A percentile compares a stretch with the other conserved stretches of the same genome.
phyloP scores from a whole-genome alignment of 2,113 vertebrate species.

The Trichomycterus rosablanca region DNA sequence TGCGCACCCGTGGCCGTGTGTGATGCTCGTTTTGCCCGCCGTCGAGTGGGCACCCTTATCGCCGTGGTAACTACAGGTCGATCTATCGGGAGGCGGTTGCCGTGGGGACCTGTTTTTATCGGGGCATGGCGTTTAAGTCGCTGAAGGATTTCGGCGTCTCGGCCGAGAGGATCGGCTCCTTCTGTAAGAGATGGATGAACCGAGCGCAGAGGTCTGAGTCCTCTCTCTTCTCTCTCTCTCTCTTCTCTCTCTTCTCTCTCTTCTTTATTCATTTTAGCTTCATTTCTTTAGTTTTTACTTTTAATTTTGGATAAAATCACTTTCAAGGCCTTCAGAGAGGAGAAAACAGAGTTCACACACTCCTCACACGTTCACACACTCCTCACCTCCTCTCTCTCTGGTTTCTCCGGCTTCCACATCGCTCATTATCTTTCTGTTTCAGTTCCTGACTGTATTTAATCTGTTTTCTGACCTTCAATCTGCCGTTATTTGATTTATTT shows the following conservation, averaged over 20 bases:
- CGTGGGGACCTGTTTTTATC: conserved; percentile 52
- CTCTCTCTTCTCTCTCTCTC: conserved; percentile 32
- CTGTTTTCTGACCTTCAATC: too few relatives aligned
- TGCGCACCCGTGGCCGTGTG: conserved; percentile 18
- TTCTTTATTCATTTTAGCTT: conserved; percentile 1
- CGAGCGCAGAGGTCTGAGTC: conserved; percentile 68
- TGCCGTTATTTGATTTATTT: too few relatives aligned
- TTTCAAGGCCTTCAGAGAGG: too few relatives aligned
- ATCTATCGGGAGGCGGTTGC: conserved; percentile 58
- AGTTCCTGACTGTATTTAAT: too few relatives aligned
- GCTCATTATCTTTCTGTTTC: too few relatives aligned
- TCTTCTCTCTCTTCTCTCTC: conserved; percentile 37
- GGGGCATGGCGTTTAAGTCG: conserved; percentile 68
- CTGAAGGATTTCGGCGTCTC: conserved; percentile 71
- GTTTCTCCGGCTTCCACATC: too few relatives aligned
- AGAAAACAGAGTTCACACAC: too few relatives aligned
- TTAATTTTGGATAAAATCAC: too few relatives aligned
- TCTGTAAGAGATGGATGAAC: conserved; percentile 71
- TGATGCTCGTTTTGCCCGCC: conserved; percentile 24
- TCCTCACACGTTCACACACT: too few relatives aligned
- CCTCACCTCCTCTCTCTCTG: too few relatives aligned
- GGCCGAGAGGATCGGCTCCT: conserved; percentile 66
- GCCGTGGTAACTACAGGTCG: conserved; percentile 39
- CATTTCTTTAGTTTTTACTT: background rate
- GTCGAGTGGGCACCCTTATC: conserved; percentile 28